These are phyloP conservation scores for Choreutis nemorana DNA, from an alignment of 2,888 invertebrate genomes.

Conservation along the genomic window DNA sequence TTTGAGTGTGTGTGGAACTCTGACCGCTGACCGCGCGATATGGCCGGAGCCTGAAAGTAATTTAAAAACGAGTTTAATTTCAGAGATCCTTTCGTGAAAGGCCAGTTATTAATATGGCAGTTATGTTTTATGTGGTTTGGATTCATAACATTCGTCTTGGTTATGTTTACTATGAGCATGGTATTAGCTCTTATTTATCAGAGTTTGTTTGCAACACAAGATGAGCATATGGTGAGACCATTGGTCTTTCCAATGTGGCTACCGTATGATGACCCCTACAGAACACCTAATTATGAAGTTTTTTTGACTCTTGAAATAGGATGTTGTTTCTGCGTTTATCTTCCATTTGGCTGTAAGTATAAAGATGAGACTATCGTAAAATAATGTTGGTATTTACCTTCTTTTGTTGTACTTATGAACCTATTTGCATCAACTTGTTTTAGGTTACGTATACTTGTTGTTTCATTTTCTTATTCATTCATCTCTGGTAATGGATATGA, in stretches of 20 bases:
- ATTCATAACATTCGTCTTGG: slow-evolving; percentile 14
- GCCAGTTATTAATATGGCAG: slow-evolving; percentile 37
- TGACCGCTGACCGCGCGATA: too few species aligned
- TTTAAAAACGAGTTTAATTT: slow-evolving; percentile 7
- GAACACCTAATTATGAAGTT: slow-evolving; percentile 39
- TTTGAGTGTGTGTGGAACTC: too few species aligned
- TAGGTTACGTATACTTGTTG: slow-evolving; percentile 35
- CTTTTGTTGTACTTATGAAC: not conserved
- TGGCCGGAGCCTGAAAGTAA: not conserved
- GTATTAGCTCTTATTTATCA: slow-evolving; percentile 22
- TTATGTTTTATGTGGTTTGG: slow-evolving; percentile 25
- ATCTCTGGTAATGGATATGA: slow-evolving; percentile 30
- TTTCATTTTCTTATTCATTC: slow-evolving; percentile 38
- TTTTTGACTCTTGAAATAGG: slow-evolving; percentile 21
- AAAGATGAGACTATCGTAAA: too few species aligned
- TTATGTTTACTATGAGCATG: slow-evolving; percentile 19
- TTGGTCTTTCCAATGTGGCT: slow-evolving; percentile 39
- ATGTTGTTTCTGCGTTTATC: slow-evolving; percentile 17
- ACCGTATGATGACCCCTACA: slow-evolving; percentile 33
- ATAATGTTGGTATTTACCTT: too few species aligned
- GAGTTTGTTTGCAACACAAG: slow-evolving; percentile 25
- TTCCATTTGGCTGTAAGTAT: slow-evolving; percentile 31
- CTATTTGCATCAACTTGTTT: slow-evolving; percentile 10
- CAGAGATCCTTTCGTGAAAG: slow-evolving; percentile 31
- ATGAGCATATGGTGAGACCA: slow-evolving; percentile 28